phyloP scores from a whole-genome alignment of 2,888 invertebrate species.

The Colletes collaris region DNA sequence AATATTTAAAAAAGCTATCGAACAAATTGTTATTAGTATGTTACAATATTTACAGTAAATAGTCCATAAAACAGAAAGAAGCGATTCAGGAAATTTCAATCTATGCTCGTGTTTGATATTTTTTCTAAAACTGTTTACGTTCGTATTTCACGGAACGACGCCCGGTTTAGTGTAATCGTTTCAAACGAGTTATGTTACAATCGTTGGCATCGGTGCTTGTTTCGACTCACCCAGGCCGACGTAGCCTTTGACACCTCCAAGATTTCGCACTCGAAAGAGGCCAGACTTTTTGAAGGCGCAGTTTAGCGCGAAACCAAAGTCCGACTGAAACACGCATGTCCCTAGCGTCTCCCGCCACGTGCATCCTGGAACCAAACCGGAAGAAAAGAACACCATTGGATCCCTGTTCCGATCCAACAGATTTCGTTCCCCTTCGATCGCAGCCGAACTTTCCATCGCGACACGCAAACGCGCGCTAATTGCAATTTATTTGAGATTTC shows the following conservation, averaged over 20 bases:
- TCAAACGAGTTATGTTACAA: conserved; percentile 4
- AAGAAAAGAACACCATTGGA: conserved; percentile 70
- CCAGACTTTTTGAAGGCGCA: conserved; percentile 97
- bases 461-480: not conserved
- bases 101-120: not conserved
- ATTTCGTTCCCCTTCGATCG: not conserved
- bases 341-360: conserved; percentile 87
- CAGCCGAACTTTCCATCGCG: conserved; percentile 9
- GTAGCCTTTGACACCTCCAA: conserved; percentile 95
- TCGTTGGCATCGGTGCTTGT: conserved; percentile 42
- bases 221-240: conserved; percentile 92
- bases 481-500: too few relatives aligned
- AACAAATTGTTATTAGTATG: conserved; percentile 3
- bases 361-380: conserved; percentile 85
- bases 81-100: not conserved
- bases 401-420: conserved; percentile 43
- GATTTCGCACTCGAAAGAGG: conserved; percentile 94
- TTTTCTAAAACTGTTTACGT: not conserved
- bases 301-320: conserved; percentile 95
- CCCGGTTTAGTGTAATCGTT: conserved; percentile 2
- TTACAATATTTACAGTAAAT: conserved; percentile 24
- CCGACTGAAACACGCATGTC: conserved; percentile 94
- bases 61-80: not conserved
- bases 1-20: not conserved
- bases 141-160: not conserved